Conservation (phyloP, 2,797 vertebrate genomes). For the Naso thynnoides region DNA sequence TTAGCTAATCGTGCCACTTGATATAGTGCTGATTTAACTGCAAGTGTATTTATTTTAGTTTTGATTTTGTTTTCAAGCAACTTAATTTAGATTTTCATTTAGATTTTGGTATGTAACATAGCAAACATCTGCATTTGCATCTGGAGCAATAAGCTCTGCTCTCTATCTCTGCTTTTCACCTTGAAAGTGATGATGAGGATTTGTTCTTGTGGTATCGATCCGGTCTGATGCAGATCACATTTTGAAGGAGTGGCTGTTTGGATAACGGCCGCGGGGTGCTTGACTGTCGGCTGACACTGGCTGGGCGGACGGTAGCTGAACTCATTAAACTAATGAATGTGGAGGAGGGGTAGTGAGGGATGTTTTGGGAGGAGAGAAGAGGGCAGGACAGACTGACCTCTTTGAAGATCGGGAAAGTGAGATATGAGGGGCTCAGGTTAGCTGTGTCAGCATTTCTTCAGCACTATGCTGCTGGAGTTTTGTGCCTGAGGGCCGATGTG, state of each 20-base stretch:
- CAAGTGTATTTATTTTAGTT: not conserved
- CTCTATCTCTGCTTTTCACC: constrained; percentile 55
- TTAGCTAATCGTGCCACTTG: constrained; percentile 17
- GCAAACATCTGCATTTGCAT: constrained; percentile 1
- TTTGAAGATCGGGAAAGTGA: constrained; percentile 68
- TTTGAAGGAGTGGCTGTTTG: constrained; percentile 65
- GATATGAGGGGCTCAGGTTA: constrained; percentile 59
- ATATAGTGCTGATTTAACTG: constrained; percentile 22
- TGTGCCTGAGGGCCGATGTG: constrained; percentile 36
- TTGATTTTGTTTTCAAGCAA: not conserved
- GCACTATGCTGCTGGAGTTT: constrained; percentile 38
- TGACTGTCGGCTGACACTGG: constrained; percentile 75
- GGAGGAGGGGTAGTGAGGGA: constrained; percentile 30
- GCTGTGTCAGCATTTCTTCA: constrained; percentile 68
- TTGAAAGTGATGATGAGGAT: constrained; percentile 59
- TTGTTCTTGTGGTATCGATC: constrained; percentile 57
- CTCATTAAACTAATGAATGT: constrained; percentile 81
- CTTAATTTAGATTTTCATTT: not conserved
- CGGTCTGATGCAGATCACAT: constrained; percentile 65
- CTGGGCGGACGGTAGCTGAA: constrained; percentile 57
- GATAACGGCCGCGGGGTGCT: constrained; percentile 49
- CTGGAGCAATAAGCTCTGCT: constrained; percentile 10
- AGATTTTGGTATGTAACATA: not conserved
- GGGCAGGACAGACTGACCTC: constrained; percentile 67
- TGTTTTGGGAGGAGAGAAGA: constrained; percentile 42